phyloP scores from a whole-genome alignment of 2,113 vertebrate genomes.

The Callorhinus ursinus region DNA sequence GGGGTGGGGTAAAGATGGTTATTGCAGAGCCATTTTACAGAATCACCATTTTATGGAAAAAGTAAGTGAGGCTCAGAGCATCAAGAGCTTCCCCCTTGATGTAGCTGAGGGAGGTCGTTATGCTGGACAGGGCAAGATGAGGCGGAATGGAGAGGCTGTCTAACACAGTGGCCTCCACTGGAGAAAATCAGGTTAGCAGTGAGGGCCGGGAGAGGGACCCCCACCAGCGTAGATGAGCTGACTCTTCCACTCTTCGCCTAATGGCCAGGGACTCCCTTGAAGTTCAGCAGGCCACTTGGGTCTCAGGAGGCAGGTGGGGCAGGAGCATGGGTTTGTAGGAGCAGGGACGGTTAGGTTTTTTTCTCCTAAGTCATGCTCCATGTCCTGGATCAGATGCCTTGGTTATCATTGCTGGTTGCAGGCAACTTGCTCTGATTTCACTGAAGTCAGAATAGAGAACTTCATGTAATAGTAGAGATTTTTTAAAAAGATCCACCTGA shows the following conservation, averaged over 20 bases:
- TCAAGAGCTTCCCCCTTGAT: neutral
- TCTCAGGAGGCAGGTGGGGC: neutral
- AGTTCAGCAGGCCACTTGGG: neutral
- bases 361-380: slow-evolving; percentile 39
- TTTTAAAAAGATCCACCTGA: neutral
- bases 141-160: neutral
- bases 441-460: slow-evolving; percentile 15
- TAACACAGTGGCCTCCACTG: neutral
- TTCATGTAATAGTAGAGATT: neutral
- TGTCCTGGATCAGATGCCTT: neutral
- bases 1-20: neutral
- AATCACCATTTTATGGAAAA: neutral
- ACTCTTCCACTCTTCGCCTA: neutral
- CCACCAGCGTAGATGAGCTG: neutral
- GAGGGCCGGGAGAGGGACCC: neutral
- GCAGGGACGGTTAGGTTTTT: neutral
- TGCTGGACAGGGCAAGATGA: neutral
- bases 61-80: neutral
- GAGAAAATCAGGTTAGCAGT: neutral
- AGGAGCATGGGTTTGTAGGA: neutral
- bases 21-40: neutral
- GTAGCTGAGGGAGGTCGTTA: neutral
- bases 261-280: neutral
- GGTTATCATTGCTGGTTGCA: neutral
- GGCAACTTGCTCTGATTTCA: neutral